Base-by-base conservation (phyloP, 1,140 invertebrate genomes). In the Drosophila bocki region DNA sequence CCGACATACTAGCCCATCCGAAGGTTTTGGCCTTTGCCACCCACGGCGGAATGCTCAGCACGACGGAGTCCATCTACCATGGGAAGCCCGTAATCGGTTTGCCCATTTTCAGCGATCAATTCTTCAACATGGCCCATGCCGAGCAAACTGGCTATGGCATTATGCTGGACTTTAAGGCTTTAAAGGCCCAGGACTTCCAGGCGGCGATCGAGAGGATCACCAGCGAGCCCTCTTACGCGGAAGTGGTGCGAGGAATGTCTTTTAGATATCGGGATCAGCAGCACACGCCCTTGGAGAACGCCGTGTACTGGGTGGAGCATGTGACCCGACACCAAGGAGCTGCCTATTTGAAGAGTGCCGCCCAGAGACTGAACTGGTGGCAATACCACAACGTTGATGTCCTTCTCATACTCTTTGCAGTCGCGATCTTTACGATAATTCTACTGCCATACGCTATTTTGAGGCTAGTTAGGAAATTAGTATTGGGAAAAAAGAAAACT, bases 231-330 rank as follows among this genome's bases (percentile, higher is more conserved):
- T 70, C 71, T 3, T 93, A 85, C 50, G 60, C 57, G 6, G 42
- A 93, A 37, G 64, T 71, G 8, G 81, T 90, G 1, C 75, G 81
- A 13, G 86, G 78, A 22, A 80, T 95, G 13, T 95, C 95, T 9
- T 91, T 86, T 51, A 93, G 95, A 22, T 96, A 95, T 91, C 92
- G 93, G 17, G 96, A 97, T 92, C 94, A 95, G 51, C 94, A 94
- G n/a, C 74, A 93, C 3, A 85, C 90, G 2, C 95, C 96, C 0
- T 51, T 96, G 67, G 94, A 96, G 22, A 95, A 94, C 2, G 95
- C 95, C 0, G 93, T 95, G 0, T 96, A 94, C 88, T 96, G 96
- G 95, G 93, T 94, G 3, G 96, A 97, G 80, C 94, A 96, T 72
- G 94, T 96, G 2, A 93, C 94, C 3, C 93, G 95, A 6, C 95